Evolutionary conservation across 2,797 vertebrate species (phyloP), one percentile per base, ranked within the genome.

Genomic region (Euthynnus affinis): DNA sequence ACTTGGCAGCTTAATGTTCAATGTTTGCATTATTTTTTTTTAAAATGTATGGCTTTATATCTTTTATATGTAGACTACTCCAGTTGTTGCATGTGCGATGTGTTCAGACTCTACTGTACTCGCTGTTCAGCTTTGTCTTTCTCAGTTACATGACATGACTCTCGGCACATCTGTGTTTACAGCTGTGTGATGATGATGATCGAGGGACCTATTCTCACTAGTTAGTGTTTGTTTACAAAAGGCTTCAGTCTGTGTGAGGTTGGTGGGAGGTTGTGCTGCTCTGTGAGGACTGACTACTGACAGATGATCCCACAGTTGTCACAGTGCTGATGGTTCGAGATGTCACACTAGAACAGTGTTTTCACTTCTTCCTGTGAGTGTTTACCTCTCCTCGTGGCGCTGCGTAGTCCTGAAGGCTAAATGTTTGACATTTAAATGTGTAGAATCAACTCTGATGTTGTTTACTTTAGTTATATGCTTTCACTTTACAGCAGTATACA

Each of bases 101-200:
- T 74, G 49, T 73, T 79, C 23, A 56, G 15, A 40, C 49, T 44
- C 13, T 49, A 48, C 70, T 79, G 81, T 61, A 63, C 78, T 85
- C 88, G 88, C 89, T 83, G 46, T 66, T 56, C 49, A 42, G 70
- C 66, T 22, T 44, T 51, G 53, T 84, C 81, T 71, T 72, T 74
- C 72, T 74, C 74, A 76, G 59, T 71, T 66, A 61, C 63, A 71
- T 63, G 75, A 85, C 71, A 80, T 13, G 62, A 83, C 61, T 84
- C 65, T 74, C 57, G 25, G 75, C 85, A 89, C 89, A 91, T 93
- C 88, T 93, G 91, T 91, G 87, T 92, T 89, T 89, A 88, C 88
- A 91, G 87, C 87, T 92, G 87, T 80, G 78, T 69, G 8, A 34
- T 49, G 74, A 82, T 81, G 84, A 88, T 81, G 86, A 92, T 85